Percentiles rank a stretch among this genome's conserved stretches.
Conservation (phyloP, 2,113 vertebrate species). For the Rhodinocichla rosea region DNA sequence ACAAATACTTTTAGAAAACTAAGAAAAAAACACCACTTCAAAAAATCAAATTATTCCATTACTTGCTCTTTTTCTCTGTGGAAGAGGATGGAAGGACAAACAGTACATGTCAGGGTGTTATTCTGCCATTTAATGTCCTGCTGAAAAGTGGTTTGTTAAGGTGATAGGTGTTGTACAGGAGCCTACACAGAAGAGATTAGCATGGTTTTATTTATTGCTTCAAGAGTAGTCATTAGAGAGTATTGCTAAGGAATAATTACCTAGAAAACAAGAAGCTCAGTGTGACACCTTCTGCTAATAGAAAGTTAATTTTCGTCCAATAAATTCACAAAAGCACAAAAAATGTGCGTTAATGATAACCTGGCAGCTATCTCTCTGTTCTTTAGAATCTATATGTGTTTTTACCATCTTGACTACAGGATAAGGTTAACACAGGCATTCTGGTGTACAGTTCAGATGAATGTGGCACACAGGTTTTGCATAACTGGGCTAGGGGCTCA, state of each 20-base stretch:
- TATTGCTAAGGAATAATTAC: constrained; percentile 68
- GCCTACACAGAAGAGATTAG: neutral
- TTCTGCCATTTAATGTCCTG: neutral
- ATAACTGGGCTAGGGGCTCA: neutral
- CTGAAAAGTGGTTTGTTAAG: neutral
- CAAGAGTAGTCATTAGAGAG: neutral
- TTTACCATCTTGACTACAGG: neutral
- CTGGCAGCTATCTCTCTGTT: neutral
- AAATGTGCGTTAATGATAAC: neutral
- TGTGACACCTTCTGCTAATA: neutral
- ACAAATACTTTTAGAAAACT: neutral
- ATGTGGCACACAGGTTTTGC: neutral
- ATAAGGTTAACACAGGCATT: neutral
- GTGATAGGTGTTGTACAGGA: neutral
- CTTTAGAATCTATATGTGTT: neutral
- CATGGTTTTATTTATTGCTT: constrained; percentile 74
- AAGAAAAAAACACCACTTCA: neutral
- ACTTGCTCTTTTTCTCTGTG: neutral
- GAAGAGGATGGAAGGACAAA: neutral
- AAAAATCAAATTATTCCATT: neutral
- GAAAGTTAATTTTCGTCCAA: neutral
- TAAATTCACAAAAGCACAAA: neutral
- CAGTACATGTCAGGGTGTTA: neutral
- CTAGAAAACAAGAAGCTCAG: neutral
- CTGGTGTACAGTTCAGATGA: neutral